Evolutionary conservation across 2,113 vertebrate genomes (phyloP).

Genomic region (Sinocyclocheilus anshuiensis): DNA sequence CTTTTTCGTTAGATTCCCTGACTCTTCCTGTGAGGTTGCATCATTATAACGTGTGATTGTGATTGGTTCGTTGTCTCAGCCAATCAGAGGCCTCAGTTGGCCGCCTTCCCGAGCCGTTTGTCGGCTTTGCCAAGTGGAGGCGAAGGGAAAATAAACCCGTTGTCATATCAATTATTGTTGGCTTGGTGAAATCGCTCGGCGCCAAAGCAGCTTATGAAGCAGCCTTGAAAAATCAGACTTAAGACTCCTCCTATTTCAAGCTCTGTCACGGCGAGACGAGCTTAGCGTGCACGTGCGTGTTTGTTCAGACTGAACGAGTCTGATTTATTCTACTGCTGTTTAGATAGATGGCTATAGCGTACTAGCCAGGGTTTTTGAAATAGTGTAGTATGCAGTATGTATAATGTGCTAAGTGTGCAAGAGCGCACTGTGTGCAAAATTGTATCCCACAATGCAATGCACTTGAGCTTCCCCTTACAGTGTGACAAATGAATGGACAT

Average conservation of each 20-base stretch:
- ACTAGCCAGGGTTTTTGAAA: neutral
- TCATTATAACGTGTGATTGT: neutral
- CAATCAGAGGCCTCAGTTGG: neutral
- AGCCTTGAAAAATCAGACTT: constrained; percentile 69
- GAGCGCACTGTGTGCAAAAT: too few relatives aligned
- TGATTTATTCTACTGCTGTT: neutral
- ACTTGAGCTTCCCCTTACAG: neutral
- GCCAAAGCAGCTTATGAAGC: constrained; percentile 75
- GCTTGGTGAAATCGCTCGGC: constrained; percentile 72
- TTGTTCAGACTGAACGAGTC: neutral
- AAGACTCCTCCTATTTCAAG: constrained; percentile 69
- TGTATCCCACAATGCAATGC: neutral
- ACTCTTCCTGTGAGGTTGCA: neutral
- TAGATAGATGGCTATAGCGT: neutral
- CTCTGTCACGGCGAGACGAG: constrained; percentile 56
- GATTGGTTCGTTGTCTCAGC: neutral
- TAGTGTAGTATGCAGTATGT: neutral
- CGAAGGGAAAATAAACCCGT: constrained; percentile 68
- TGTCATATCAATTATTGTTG: constrained; percentile 80
- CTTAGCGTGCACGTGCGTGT: constrained; percentile 39
- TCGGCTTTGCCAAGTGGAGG: neutral
- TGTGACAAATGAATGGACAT: neutral
- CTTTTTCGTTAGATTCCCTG: neutral
- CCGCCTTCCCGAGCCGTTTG: constrained; percentile 14
- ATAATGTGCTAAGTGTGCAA: neutral